Percentiles rank a stretch among this genome's conserved stretches.
Evolutionary conservation across 2,113 vertebrate genomes (phyloP).

Genomic region (Eupsittula cactorum): DNA sequence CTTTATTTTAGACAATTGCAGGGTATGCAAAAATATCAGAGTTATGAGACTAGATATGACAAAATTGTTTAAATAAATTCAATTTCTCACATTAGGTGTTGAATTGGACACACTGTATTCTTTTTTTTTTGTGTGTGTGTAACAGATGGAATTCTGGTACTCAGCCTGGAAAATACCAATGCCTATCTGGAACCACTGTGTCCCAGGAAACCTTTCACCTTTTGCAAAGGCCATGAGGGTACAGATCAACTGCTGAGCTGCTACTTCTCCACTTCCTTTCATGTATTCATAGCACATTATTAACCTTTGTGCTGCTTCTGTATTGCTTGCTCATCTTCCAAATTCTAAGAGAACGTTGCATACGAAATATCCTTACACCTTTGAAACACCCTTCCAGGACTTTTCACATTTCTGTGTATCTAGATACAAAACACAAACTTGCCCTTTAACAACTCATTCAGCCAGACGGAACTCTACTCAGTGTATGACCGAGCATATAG

Average conservation of each 20-base stretch:
- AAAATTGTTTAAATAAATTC: neutral
- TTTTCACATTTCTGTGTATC: neutral
- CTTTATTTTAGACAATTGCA: neutral
- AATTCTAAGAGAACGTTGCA: neutral
- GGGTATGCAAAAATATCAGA: neutral
- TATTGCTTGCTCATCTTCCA: neutral
- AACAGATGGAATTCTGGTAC: neutral
- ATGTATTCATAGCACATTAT: neutral
- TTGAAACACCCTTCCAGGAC: neutral
- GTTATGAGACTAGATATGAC: neutral
- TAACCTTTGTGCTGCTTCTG: neutral
- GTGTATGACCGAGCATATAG: neutral
- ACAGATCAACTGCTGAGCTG: neutral
- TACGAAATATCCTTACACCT: neutral
- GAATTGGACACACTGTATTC: neutral
- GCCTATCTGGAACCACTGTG: neutral
- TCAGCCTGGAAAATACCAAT: neutral
- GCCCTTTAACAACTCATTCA: slow-evolving; percentile 23
- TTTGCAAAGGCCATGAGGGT: neutral
- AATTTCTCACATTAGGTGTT: neutral
- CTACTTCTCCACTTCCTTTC: neutral
- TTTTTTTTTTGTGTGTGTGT: neutral
- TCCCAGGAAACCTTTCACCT: neutral
- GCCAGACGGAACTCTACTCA: neutral
- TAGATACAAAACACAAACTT: neutral